Percentiles rank a stretch among this genome's conserved stretches.
Evolutionary conservation across 2,888 invertebrate species (phyloP).

Genomic region (Cremastinae sp.): DNA sequence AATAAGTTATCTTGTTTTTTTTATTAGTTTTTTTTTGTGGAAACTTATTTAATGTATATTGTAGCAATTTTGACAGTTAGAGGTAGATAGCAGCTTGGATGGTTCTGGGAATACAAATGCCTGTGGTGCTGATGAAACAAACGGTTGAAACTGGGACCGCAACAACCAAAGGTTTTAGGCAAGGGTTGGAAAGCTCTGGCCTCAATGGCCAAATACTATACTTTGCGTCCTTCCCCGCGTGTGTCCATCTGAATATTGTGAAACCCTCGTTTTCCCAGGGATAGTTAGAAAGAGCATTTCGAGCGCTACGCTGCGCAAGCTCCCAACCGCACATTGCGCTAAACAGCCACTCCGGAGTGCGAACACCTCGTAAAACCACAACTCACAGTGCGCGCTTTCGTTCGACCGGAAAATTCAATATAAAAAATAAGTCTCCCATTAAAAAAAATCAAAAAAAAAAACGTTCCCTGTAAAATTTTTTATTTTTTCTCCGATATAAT

Average conservation of each 20-base stretch:
- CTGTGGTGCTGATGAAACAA: constrained; percentile 59
- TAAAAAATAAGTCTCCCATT: background rate
- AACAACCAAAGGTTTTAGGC: constrained; percentile 27
- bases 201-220: constrained; percentile 35
- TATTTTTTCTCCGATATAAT: no score
- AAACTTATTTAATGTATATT: no score
- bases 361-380: constrained; percentile 50
- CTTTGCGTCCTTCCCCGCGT: constrained; percentile 5
- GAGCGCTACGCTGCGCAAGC: constrained; percentile 37
- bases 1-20: no score
- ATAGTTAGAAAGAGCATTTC: constrained; percentile 45
- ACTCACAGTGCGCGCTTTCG: constrained; percentile 37
- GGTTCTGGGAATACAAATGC: constrained; percentile 54
- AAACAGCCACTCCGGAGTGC: constrained; percentile 43
- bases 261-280: background rate
- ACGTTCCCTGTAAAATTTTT: no score
- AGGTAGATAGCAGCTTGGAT: no score
- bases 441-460: no score
- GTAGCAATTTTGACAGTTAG: no score
- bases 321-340: constrained; percentile 48
- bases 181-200: background rate
- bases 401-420: constrained; percentile 5
- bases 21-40: no score
- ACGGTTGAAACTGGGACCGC: constrained; percentile 48
- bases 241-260: background rate